Percentiles rank a stretch among this genome's conserved stretches.
Evolutionary conservation across 2,888 invertebrate genomes (phyloP).

Genomic region (Orthosia incerta): DNA sequence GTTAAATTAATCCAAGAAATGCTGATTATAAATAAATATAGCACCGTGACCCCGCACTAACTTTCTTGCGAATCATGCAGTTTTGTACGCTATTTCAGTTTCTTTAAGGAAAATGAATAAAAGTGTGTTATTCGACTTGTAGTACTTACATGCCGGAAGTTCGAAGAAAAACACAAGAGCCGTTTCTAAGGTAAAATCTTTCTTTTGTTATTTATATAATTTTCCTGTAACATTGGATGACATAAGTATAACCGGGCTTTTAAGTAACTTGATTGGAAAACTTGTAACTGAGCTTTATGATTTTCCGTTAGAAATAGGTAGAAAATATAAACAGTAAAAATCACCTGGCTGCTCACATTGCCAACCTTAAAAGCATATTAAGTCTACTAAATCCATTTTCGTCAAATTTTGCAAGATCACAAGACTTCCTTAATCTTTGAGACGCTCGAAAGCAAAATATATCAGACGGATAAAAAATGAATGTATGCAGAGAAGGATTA

Average conservation of each 20-base stretch:
- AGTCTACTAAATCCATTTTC: constrained; percentile 1
- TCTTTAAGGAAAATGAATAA: constrained; percentile 40
- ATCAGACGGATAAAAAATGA: constrained; percentile 26
- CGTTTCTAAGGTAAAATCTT: constrained; percentile 11
- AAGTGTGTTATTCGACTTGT: constrained; percentile 27
- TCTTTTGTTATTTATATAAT: constrained; percentile 11
- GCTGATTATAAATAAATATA: constrained; percentile 40
- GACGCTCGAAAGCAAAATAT: constrained; percentile 24
- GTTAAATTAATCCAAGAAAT: constrained; percentile 44
- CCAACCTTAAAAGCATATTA: background rate
- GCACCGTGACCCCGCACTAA: constrained; percentile 13
- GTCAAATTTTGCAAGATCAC: constrained; percentile 37
- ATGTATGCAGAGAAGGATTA: constrained; percentile 25
- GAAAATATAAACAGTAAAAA: background rate
- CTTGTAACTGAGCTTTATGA: background rate
- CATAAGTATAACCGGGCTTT: background rate
- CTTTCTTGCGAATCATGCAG: constrained; percentile 45
- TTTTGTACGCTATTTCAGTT: constrained; percentile 37
- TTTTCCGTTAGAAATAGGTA: background rate
- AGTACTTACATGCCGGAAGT: constrained; percentile 37
- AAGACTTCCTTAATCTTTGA: constrained; percentile 32
- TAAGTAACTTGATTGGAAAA: background rate
- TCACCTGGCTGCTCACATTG: background rate
- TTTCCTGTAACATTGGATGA: background rate
- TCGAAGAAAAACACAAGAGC: constrained; percentile 33